Evolutionary conservation across 2,797 vertebrate genomes (phyloP).

Genomic region (Sphaeramia orbicularis): DNA sequence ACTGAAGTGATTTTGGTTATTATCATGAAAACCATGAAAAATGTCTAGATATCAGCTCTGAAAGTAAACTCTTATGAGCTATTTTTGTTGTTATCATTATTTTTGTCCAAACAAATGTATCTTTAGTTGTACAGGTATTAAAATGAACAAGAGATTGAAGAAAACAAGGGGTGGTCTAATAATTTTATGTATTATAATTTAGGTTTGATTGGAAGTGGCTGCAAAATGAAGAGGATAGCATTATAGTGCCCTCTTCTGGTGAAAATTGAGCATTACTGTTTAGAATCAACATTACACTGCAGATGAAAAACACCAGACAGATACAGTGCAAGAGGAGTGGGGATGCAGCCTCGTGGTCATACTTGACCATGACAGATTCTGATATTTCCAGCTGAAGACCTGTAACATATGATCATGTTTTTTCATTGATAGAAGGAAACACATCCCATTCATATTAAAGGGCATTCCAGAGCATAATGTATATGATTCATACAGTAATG

Average conservation of each 20-base stretch:
- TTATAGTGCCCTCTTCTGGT: constrained; percentile 61
- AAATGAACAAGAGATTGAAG: too few relatives aligned
- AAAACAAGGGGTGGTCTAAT: too few relatives aligned
- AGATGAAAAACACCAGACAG: neutral
- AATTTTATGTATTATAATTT: neutral
- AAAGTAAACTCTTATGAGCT: too few relatives aligned
- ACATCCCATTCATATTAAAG: neutral
- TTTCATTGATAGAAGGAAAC: neutral
- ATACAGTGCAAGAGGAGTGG: neutral
- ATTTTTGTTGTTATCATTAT: too few relatives aligned
- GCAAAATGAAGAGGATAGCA: neutral
- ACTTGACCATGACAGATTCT: neutral
- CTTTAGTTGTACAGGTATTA: too few relatives aligned
- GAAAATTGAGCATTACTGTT: neutral
- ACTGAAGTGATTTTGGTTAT: too few relatives aligned
- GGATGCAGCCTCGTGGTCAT: neutral
- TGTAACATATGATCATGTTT: neutral
- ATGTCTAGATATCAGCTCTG: too few relatives aligned
- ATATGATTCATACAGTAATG: too few relatives aligned
- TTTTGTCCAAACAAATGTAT: too few relatives aligned
- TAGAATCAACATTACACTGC: neutral
- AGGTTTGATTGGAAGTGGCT: neutral
- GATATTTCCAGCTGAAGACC: neutral
- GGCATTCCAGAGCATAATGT: too few relatives aligned
- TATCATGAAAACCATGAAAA: too few relatives aligned